A percentile compares a stretch with the other conserved stretches of the same genome.
Evolutionary conservation across 2,888 invertebrate genomes (phyloP).

Genomic region (Drosophila pseudotalamancana): DNA sequence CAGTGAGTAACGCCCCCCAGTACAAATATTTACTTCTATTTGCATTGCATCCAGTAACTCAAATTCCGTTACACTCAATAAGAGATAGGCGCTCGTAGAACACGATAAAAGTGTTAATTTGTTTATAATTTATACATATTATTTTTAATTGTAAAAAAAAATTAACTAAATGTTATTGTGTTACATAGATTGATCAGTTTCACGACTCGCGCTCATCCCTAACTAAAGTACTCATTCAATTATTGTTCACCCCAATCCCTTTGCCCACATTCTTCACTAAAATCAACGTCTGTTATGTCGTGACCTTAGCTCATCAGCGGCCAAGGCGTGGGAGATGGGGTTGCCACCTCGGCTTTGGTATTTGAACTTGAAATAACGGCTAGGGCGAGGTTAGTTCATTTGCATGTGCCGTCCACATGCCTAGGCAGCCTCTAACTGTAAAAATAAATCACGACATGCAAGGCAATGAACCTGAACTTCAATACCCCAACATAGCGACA

Average conservation of each 20-base stretch:
- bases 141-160: too few relatives aligned
- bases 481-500: conserved; percentile 35
- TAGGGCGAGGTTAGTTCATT: conserved; percentile 30
- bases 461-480: conserved; percentile 79
- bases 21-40: background rate
- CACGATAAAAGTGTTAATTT: background rate
- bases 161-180: too few relatives aligned
- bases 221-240: background rate
- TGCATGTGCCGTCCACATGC: conserved; percentile 26
- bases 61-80: background rate
- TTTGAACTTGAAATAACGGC: conserved; percentile 62
- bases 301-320: conserved; percentile 39
- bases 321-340: background rate
- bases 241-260: background rate
- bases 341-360: conserved; percentile 8
- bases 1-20: conserved; percentile 62
- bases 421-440: conserved; percentile 38
- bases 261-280: background rate
- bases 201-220: background rate
- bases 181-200: background rate
- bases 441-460: conserved; percentile 69
- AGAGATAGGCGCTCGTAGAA: background rate
- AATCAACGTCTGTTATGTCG: conserved; percentile 18
- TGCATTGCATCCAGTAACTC: background rate
- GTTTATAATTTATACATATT: background rate